phyloP scores from a whole-genome alignment of 2,797 vertebrate genomes.

The Etheostoma perlongum region DNA sequence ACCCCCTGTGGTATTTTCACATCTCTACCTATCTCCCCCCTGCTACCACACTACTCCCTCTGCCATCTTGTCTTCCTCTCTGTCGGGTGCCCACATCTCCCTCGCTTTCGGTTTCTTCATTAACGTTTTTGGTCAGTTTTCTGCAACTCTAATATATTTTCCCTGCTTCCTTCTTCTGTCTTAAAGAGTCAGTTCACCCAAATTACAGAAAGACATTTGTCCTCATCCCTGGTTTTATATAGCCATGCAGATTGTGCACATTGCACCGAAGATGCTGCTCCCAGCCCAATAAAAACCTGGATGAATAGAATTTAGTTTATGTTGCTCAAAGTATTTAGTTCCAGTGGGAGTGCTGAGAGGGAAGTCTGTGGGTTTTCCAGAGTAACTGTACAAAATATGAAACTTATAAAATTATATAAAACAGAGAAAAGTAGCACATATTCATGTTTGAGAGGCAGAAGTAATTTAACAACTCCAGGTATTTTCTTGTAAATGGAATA shows the following conservation, averaged over 20 bases:
- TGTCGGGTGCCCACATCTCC: constrained; percentile 13
- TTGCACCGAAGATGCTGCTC: background rate
- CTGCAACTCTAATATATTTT: background rate
- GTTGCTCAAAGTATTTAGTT: constrained; percentile 16
- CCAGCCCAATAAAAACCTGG: background rate
- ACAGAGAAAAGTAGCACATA: too few species aligned
- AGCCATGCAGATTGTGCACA: background rate
- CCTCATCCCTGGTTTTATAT: background rate
- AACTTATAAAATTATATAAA: too few species aligned
- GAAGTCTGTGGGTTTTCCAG: constrained; percentile 1
- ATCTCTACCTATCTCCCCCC: constrained; percentile 42
- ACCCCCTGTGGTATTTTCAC: constrained; percentile 54
- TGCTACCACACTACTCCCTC: background rate
- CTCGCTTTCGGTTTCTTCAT: constrained; percentile 1
- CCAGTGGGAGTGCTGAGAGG: constrained; percentile 2
- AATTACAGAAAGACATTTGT: background rate
- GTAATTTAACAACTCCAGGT: too few species aligned
- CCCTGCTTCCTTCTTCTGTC: constrained; percentile 10
- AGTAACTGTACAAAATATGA: background rate
- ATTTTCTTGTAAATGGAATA: background rate
- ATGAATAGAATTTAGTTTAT: constrained; percentile 18
- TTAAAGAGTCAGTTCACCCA: constrained; percentile 9
- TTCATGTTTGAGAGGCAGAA: too few species aligned
- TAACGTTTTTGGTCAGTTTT: constrained; percentile 5
- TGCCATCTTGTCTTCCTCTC: constrained; percentile 14